Conservation (phyloP, 2,888 invertebrate genomes). For the Apamea anceps region DNA sequence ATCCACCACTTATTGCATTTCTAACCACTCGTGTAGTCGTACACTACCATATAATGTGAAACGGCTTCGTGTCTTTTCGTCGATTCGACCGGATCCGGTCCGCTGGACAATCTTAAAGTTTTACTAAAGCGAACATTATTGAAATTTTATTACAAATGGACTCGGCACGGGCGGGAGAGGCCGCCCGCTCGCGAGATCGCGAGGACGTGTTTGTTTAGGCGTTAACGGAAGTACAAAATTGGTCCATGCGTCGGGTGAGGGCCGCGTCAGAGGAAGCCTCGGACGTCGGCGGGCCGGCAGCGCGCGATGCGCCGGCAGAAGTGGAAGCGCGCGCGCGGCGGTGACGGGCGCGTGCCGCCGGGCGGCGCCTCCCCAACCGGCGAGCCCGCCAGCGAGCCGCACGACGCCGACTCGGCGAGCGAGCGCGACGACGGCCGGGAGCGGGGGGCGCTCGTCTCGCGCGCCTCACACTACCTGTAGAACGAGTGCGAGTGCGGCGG, state of each 20-base stretch:
- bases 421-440: slow-evolving; percentile 86
- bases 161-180: slow-evolving; percentile 77
- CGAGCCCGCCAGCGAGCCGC: slow-evolving; percentile 82
- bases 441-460: slow-evolving; percentile 88
- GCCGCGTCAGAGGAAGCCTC: slow-evolving; percentile 85
- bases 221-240: slow-evolving; percentile 87
- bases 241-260: slow-evolving; percentile 83
- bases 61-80: slow-evolving; percentile 71
- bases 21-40: slow-evolving; percentile 75
- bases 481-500: slow-evolving; percentile 90
- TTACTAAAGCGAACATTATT: slow-evolving; percentile 77
- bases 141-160: slow-evolving; percentile 83
- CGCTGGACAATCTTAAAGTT: slow-evolving; percentile 76
- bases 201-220: slow-evolving; percentile 85
- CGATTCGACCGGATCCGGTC: slow-evolving; percentile 72
- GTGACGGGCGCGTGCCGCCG: slow-evolving; percentile 72
- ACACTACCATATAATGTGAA: slow-evolving; percentile 70
- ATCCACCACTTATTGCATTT: slow-evolving; percentile 82
- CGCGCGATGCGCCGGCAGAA: slow-evolving; percentile 86
- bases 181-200: slow-evolving; percentile 78
- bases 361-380: slow-evolving; percentile 67
- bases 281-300: slow-evolving; percentile 81
- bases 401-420: slow-evolving; percentile 88
- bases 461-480: slow-evolving; percentile 89
- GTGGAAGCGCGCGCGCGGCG: slow-evolving; percentile 83